A percentile compares a stretch with the other conserved stretches of the same genome.
These are phyloP conservation scores for Lepus oiostolus DNA, from an alignment of 2,797 vertebrate species.

Conservation along the genomic window DNA sequence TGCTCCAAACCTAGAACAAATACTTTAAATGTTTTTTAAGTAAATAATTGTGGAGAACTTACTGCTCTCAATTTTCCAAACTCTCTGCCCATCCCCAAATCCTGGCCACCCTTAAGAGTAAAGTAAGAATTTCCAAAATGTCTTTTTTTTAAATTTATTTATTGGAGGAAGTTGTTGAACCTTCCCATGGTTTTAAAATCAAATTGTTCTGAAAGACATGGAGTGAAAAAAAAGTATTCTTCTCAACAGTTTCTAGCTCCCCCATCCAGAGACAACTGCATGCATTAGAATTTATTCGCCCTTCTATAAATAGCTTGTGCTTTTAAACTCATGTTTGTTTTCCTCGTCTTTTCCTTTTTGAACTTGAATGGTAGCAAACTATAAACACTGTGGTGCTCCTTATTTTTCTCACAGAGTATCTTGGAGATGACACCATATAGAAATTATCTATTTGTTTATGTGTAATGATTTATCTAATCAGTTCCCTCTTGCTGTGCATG, in stretches of 20 bases:
- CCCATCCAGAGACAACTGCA: constrained; percentile 32
- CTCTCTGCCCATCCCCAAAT: neutral
- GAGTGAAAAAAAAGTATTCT: neutral
- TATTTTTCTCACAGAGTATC: constrained; percentile 19
- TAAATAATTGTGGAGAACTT: neutral
- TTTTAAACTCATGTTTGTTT: constrained; percentile 24
- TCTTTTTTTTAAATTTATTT: neutral
- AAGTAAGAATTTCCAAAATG: neutral
- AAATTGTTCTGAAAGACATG: constrained; percentile 18
- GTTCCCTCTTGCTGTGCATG: neutral
- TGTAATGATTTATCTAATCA: constrained; percentile 27
- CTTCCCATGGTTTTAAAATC: constrained; percentile 48
- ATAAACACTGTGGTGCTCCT: neutral
- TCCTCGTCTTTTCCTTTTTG: neutral
- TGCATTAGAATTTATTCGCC: neutral
- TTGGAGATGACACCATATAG: neutral
- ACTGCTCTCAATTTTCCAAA: constrained; percentile 24
- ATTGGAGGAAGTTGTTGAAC: neutral
- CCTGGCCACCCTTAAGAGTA: neutral
- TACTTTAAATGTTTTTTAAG: constrained; percentile 8
- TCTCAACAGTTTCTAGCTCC: neutral
- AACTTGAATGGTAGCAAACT: constrained; percentile 14
- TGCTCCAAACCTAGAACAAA: constrained; percentile 13
- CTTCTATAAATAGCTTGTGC: neutral
- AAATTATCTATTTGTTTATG: too few relatives aligned